Evolutionary conservation across 2,888 invertebrate species (phyloP), one percentile per base, ranked within the genome.

Genomic region (Lepas anatifera): DNA sequence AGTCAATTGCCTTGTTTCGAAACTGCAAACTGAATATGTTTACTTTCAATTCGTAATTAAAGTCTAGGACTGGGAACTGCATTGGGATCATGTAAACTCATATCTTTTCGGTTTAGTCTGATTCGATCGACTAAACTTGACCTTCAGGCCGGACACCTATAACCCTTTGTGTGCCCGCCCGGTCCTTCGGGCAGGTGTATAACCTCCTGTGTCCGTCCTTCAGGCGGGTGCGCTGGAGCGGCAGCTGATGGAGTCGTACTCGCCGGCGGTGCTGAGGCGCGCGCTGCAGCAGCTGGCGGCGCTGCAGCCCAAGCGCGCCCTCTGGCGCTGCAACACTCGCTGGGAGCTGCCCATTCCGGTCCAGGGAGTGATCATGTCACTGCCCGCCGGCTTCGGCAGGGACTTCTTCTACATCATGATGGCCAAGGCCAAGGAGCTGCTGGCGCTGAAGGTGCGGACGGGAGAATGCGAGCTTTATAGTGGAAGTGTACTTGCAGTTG

Each of bases 321-420:
- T 58, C 18, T 58, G 58, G 58, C 58, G 58, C 58, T 32, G 35
- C 22, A 58, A 58, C 58, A 58, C 58, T 22, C 58, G 35, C 58
- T 74, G 74, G 74, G 71, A 72, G 68, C 68, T 74, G 63, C 74
- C 74, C 43, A 72, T 73, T 4, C 74, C 74, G 13, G 71, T 74
- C 43, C 70, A 70, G 68, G 73, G 71, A 48, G 71, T 72, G 10
- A 32, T 73, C 27, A 71, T 72, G 71, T 73, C 73, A 52, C 48
- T 74, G 29, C 70, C 72, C 22, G 70, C 70, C 25, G 70, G 67
- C n/a, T 71, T 71, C 18, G 71, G 70, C 43, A 70, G 73, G 43
- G 71, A 71, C 46, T 68, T 72, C 52, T 70, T 74, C n/a, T 72
- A 69, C 46, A 25, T 74, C 18, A 69, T 70, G 66, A 72, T 74